These are phyloP conservation scores for Trogon surrucura DNA, from an alignment of 2,113 vertebrate genomes.

Conservation along the genomic window DNA sequence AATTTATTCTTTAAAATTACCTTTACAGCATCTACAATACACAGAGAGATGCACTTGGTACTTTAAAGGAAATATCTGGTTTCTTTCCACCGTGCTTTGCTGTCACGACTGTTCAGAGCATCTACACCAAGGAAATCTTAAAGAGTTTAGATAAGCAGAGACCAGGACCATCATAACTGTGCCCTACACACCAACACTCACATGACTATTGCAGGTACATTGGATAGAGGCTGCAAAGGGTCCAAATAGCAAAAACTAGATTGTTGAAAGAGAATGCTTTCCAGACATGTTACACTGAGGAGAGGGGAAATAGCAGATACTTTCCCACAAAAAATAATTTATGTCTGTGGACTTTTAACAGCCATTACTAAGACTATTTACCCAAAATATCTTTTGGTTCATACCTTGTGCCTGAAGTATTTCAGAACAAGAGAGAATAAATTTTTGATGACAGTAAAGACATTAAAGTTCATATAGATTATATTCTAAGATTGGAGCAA, in stretches of 20 bases:
- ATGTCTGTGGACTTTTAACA: not conserved
- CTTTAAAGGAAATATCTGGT: not conserved
- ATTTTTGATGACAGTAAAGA: not conserved
- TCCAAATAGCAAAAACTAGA: not conserved
- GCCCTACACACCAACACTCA: not conserved
- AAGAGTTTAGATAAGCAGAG: not conserved
- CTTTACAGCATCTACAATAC: not conserved
- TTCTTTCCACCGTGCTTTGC: not conserved
- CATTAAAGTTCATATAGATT: not conserved
- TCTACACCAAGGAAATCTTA: not conserved
- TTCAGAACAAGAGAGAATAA: not conserved
- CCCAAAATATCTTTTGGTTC: not conserved
- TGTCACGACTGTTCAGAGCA: not conserved
- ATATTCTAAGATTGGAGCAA: not conserved
- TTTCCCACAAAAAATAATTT: not conserved
- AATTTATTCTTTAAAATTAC: not conserved
- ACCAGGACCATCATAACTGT: not conserved
- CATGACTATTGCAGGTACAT: not conserved
- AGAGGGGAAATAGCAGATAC: not conserved
- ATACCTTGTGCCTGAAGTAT: not conserved
- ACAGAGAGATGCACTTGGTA: not conserved
- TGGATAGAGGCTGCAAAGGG: not conserved
- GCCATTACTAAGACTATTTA: not conserved
- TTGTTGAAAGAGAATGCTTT: not conserved
- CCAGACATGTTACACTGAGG: not conserved